Evolutionary conservation across 2,888 invertebrate genomes (phyloP).

Genomic region (Lingula anatina): DNA sequence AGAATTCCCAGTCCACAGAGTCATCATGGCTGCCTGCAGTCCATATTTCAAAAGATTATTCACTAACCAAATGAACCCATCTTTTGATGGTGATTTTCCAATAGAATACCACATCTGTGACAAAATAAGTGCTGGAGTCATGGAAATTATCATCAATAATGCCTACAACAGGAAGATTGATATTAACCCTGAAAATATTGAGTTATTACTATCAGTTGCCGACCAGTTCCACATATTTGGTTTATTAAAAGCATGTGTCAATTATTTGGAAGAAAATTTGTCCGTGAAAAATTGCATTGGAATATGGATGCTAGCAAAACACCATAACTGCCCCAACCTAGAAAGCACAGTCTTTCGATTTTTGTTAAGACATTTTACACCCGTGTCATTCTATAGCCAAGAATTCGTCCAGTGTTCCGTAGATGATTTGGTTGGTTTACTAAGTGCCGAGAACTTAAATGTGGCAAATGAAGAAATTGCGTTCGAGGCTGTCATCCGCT

Average conservation of each 20-base stretch:
- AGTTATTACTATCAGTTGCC: slow-evolving; percentile 65
- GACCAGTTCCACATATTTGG: slow-evolving; percentile 73
- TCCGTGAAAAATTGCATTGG: slow-evolving; percentile 76
- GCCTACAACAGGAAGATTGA: slow-evolving; percentile 76
- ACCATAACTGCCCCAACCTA: slow-evolving; percentile 67
- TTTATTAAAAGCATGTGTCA: slow-evolving; percentile 73
- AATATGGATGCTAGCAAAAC: slow-evolving; percentile 76
- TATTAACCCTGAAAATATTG: slow-evolving; percentile 65
- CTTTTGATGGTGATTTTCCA: slow-evolving; percentile 24
- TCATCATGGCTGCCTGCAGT: slow-evolving; percentile 66
- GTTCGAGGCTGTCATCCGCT: slow-evolving; percentile 61
- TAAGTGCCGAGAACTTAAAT: slow-evolving; percentile 19
- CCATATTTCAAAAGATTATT: slow-evolving; percentile 85
- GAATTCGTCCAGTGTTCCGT: slow-evolving; percentile 41
- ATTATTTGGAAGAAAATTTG: slow-evolving; percentile 66
- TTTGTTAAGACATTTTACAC: slow-evolving; percentile 56
- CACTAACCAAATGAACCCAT: slow-evolving; percentile 65
- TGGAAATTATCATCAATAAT: slow-evolving; percentile 75
- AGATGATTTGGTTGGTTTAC: slow-evolving; percentile 13
- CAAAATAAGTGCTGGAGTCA: slow-evolving; percentile 71
- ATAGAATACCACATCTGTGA: slow-evolving; percentile 65
- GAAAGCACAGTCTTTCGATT: slow-evolving; percentile 68
- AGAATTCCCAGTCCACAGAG: slow-evolving; percentile 74
- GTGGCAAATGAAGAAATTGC: slow-evolving; percentile 21
- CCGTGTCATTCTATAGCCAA: slow-evolving; percentile 12